phyloP scores from a whole-genome alignment of 2,113 vertebrate species.

The Indicator maculatus region DNA sequence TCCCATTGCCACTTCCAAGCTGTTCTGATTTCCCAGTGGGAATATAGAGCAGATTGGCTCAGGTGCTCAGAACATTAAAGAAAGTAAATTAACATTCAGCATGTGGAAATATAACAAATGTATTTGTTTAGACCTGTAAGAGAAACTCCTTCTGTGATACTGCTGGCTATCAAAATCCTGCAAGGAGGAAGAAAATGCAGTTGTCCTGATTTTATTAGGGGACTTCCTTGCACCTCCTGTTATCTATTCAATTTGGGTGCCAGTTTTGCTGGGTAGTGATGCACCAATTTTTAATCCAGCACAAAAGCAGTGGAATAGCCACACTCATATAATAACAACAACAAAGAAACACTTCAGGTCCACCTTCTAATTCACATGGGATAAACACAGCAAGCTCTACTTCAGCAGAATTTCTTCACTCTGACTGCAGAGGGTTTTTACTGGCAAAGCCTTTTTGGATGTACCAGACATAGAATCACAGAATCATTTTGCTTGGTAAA shows the following conservation, averaged over 20 bases:
- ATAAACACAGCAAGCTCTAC: not conserved
- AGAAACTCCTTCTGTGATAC: not conserved
- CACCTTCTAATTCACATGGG: rapidly evolving
- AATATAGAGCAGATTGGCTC: slow-evolving; percentile 19
- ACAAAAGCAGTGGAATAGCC: not conserved
- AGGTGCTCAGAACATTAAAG: slow-evolving; percentile 36
- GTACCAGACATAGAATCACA: not conserved
- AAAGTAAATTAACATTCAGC: slow-evolving; percentile 30
- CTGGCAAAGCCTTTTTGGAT: not conserved
- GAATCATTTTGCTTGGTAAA: too few relatives aligned
- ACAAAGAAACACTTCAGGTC: not conserved
- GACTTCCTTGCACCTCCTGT: not conserved
- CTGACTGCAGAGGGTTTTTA: not conserved
- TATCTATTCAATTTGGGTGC: not conserved
- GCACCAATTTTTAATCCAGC: not conserved
- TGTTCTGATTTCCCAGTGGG: not conserved
- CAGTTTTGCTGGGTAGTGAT: not conserved
- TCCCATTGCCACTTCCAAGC: not conserved
- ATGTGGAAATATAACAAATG: not conserved
- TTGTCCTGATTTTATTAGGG: not conserved
- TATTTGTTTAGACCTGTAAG: not conserved
- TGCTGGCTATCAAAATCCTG: not conserved
- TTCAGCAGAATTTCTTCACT: not conserved
- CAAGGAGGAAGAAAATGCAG: not conserved
- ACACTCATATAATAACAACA: not conserved